These are phyloP conservation scores for Parasteatoda tepidariorum DNA, from an alignment of 1,140 invertebrate species.

Conservation along the genomic window DNA sequence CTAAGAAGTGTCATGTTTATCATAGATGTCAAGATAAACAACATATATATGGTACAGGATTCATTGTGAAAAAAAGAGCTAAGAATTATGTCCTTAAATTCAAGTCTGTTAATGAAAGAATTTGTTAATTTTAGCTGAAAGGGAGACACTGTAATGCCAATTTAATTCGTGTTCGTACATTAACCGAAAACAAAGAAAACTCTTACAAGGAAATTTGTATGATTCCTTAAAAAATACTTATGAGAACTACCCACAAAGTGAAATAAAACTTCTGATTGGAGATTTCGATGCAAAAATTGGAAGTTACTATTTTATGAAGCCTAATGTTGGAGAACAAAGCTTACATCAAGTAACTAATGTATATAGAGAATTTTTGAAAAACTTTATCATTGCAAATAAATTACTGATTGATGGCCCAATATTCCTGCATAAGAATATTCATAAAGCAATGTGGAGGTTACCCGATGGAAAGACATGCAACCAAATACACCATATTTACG, in stretches of 20 bases:
- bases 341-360: background rate
- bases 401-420: background rate
- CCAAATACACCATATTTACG: background rate
- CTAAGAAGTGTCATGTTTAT: too few species aligned
- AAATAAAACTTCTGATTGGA: background rate
- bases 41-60: too few species aligned
- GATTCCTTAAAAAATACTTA: background rate
- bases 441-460: background rate
- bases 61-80: too few species aligned
- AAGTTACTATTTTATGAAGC: background rate
- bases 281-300: background rate
- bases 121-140: too few species aligned
- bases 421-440: background rate
- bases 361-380: background rate
- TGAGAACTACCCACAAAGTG: background rate
- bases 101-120: too few species aligned
- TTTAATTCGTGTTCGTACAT: too few species aligned
- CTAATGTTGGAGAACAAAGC: constrained; percentile 3
- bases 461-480: background rate
- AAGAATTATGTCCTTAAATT: too few species aligned
- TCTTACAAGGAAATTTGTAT: too few species aligned
- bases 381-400: background rate
- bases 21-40: too few species aligned
- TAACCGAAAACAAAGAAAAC: too few species aligned
- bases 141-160: constrained; percentile 38